Base-by-base conservation (phyloP, 2,797 vertebrate genomes). In the Cyprinodon diabolis region DNA sequence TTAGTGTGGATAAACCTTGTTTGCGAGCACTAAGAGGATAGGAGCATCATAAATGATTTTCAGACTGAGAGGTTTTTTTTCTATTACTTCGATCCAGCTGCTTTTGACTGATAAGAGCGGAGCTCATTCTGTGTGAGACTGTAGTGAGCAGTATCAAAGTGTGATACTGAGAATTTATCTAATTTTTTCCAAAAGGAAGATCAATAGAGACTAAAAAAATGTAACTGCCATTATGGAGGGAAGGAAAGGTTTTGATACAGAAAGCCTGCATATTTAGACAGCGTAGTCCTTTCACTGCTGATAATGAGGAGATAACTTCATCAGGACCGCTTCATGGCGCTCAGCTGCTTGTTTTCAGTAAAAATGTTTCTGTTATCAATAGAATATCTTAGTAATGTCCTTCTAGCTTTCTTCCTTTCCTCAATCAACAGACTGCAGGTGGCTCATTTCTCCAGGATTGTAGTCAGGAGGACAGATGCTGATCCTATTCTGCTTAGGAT, bases 401-500 rank as follows among this genome's bases (percentile, higher is more conserved):
- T 60, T 45, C 48, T 48, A 9, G 12, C 17, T 15, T 66, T 0
- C 43, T 69, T 30, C 37, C 52, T 54, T 68, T 30, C 30, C 54
- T 15, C 4, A 1, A 6, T 43, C 4, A 13, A 43, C 76, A 48
- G 56, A 66, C 14, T 23, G 52, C 23, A 3, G 4, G 52, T 21
- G 66, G 66, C 55, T 67, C 3, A 14, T 81, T 75, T 62, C 4
- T 15, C 48, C 2, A 11, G 76, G 77, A 80, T 79, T 65, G 84
- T 19, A 69, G 55, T 83, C 77, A 66, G 79, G 71, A 72, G 70
- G 45, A 71, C 35, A 69, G 74, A 77, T 45, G 68, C 63, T 2
- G 8, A 77, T 79, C 73, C 54, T 40, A 60, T 77, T 80, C 57
- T 69, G 68, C 75, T 71, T 66, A 65, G 73, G 71, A 72, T 77